A percentile compares a stretch with the other conserved stretches of the same genome.
Conservation (phyloP, 1,140 invertebrate species). For the Drosophila navojoa region DNA sequence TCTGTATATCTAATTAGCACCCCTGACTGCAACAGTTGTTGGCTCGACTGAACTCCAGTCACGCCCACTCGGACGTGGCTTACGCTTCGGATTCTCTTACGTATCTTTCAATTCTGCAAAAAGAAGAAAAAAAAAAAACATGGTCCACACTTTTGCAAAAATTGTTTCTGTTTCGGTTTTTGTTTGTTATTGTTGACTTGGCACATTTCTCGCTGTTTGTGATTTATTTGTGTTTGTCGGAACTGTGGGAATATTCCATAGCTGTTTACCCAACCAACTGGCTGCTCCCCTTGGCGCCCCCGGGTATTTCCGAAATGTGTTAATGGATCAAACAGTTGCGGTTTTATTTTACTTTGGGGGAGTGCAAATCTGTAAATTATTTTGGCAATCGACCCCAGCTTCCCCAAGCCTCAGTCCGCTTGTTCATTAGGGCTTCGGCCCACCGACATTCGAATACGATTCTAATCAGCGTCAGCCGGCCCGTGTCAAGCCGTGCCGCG, state of each 20-base stretch:
- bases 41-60: background rate
- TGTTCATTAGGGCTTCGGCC: conserved; percentile 25
- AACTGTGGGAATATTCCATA: conserved; percentile 80
- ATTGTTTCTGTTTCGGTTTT: conserved; percentile 11
- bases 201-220: conserved; percentile 67
- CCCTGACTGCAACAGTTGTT: background rate
- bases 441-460: conserved; percentile 46
- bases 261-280: conserved; percentile 61
- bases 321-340: conserved; percentile 66
- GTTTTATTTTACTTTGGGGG: conserved; percentile 15
- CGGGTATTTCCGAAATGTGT: conserved; percentile 53
- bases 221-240: conserved; percentile 62
- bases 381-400: conserved; percentile 41
- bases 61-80: conserved; percentile 41
- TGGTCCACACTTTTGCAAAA: conserved; percentile 47
- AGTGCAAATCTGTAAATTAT: conserved; percentile 45
- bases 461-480: conserved; percentile 61
- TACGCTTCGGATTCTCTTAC: background rate
- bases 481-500: conserved; percentile 57
- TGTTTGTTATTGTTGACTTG: conserved; percentile 67
- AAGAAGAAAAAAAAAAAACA: no score
- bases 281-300: background rate
- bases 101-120: conserved; percentile 2
- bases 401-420: conserved; percentile 7
- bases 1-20: conserved; percentile 66